These are phyloP conservation scores for Masnerella sp. DNA, from an alignment of 2,888 invertebrate genomes.

Conservation along the genomic window DNA sequence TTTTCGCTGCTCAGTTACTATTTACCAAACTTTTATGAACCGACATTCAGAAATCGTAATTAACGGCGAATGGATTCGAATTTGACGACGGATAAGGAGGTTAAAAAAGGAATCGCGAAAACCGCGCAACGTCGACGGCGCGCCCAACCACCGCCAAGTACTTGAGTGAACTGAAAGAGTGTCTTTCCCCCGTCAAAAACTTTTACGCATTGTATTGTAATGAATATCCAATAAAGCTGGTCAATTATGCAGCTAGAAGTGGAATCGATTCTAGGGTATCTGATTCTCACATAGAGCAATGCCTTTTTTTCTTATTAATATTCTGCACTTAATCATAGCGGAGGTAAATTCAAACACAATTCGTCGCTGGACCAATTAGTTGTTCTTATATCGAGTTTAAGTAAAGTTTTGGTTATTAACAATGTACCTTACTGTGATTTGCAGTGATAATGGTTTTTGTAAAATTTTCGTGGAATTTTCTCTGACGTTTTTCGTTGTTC, in stretches of 20 bases:
- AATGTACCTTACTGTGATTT: too few species aligned
- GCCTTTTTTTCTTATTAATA: conserved; percentile 16
- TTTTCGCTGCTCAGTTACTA: not conserved
- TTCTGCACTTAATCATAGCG: conserved; percentile 19
- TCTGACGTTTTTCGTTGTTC: too few species aligned
- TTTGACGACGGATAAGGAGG: conserved; percentile 10
- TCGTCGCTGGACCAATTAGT: too few species aligned
- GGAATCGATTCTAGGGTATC: conserved; percentile 38
- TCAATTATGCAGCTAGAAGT: conserved; percentile 48
- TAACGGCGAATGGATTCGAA: not conserved
- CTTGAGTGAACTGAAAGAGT: conserved; percentile 65
- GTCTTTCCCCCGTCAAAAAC: conserved; percentile 54
- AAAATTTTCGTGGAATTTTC: too few species aligned
- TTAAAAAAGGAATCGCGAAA: not conserved
- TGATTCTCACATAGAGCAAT: conserved; percentile 33
- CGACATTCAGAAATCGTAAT: not conserved
- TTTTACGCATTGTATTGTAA: conserved; percentile 60
- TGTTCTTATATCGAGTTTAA: too few species aligned
- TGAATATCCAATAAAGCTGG: conserved; percentile 46
- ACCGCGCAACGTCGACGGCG: conserved; percentile 58
- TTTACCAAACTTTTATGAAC: not conserved
- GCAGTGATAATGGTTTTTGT: too few species aligned
- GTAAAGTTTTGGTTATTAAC: too few species aligned
- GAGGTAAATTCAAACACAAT: too few species aligned
- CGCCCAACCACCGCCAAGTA: conserved; percentile 67